Evolutionary conservation across 2,797 vertebrate species (phyloP).

Genomic region (Myripristis murdjan): DNA sequence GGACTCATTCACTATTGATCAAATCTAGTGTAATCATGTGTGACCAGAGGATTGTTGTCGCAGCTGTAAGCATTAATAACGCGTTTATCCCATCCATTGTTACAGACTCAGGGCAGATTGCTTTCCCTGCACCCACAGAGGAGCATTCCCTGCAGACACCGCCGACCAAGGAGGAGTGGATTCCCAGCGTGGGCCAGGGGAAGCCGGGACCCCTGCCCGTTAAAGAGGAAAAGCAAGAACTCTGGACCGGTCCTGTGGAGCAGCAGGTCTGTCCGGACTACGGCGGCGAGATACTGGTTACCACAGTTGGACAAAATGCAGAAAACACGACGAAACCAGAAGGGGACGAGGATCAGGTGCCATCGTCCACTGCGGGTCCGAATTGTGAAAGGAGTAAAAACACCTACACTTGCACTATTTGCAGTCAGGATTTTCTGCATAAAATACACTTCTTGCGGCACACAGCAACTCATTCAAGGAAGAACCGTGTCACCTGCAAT

Average conservation of each 20-base stretch:
- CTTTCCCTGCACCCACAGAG: slow-evolving; percentile 38
- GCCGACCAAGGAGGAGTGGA: slow-evolving; percentile 23
- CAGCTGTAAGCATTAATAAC: slow-evolving; percentile 41
- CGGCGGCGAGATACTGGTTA: background rate
- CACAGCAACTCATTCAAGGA: slow-evolving; percentile 2
- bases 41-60: slow-evolving; percentile 37
- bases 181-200: slow-evolving; percentile 9
- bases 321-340: background rate
- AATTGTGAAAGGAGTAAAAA: background rate
- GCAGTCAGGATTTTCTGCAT: slow-evolving; percentile 14
- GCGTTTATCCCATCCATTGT: slow-evolving; percentile 57
- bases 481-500: background rate
- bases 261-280: background rate
- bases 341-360: background rate
- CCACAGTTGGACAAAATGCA: background rate
- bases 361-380: background rate
- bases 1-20: slow-evolving; percentile 14
- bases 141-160: slow-evolving; percentile 43
- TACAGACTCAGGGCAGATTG: slow-evolving; percentile 56
- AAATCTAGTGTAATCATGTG: slow-evolving; percentile 32
- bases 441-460: background rate
- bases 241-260: slow-evolving; percentile 5
- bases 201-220: slow-evolving; percentile 17
- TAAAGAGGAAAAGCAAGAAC: slow-evolving; percentile 25
- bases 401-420: slow-evolving; percentile 21